Base-by-base conservation (phyloP, 1,140 invertebrate genomes). In the Phortica variegata region DNA sequence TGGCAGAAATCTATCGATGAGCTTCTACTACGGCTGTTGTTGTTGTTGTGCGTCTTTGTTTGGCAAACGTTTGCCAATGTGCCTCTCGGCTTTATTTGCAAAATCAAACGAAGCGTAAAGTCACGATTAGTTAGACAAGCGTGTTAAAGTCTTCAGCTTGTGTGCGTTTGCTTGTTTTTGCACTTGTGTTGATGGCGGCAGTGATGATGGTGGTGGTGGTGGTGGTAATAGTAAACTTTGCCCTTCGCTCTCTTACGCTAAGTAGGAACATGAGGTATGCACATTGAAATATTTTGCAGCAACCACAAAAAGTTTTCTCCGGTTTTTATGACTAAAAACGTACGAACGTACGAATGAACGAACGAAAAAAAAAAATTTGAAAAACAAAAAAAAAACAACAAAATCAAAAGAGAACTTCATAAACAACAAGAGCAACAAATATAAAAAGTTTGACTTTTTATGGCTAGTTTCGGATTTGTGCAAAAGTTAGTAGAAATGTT, bases 81-180 rank as follows among this genome's bases (percentile, higher is more conserved):
- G 29, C 29, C 29, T 31, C n/a, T n/a, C 12, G 4, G 33, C 16
- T 44, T 47, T 73, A 63, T 73, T 65, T 73, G 69, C 58, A 65
- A 72, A 72, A 61, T 72, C 68, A 65, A 73, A 69, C 70, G 69
- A 73, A 73, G 70, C 69, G 65, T 69, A 70, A 73, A 73, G 69
- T 73, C 70, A 73, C 70, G 70, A 73, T 73, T 73, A 73, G 70
- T 73, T 73, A 73, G 70, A 73, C 69, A 73, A 70, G 62, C 69
- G 65, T 68, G 63, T 66, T 66, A 66, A 66, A 63, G 65, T 68
- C 38, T 41, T 56, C n/a, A n/a, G n/a, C n/a, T n/a, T n/a, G n/a
- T 55, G 26, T 12, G 12, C 26, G 26, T 6, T 7, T 12, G 26
- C 44, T 38, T n/a, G n/a, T n/a, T n/a, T n/a, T n/a, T n/a, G n/a